Conservation (phyloP, 1,140 invertebrate genomes). For the Drosophila navojoa region DNA sequence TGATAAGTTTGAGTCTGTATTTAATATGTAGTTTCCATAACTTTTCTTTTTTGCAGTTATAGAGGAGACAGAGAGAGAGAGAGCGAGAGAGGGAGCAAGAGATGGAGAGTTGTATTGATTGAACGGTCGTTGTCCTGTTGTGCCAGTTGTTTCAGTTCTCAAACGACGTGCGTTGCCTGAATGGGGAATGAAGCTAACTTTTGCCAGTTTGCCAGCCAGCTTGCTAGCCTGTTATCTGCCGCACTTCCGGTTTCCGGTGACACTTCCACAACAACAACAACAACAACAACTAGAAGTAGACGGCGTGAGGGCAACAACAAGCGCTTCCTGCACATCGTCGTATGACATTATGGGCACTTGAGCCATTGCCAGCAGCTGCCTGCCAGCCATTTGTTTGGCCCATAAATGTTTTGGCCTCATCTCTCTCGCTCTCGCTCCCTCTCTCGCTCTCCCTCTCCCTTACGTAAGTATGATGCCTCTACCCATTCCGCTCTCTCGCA, state of each 20-base stretch:
- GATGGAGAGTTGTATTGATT: neutral
- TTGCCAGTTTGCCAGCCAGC: constrained; percentile 26
- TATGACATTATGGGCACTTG: constrained; percentile 80
- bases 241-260: constrained; percentile 78
- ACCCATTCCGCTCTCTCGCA: constrained; percentile 1
- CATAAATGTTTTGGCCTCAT: constrained; percentile 65
- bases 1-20: no score
- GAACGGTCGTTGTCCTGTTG: constrained; percentile 23
- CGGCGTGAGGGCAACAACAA: constrained; percentile 25
- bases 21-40: no score
- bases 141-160: constrained; percentile 18
- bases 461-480: no score
- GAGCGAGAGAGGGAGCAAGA: no score
- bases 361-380: constrained; percentile 69
- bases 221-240: constrained; percentile 65
- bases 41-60: neutral
- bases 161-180: constrained; percentile 10
- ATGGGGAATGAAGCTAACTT: constrained; percentile 25
- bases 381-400: constrained; percentile 63
- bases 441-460: neutral
- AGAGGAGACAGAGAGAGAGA: neutral
- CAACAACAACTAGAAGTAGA: constrained; percentile 31
- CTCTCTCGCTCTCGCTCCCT: neutral
- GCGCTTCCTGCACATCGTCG: constrained; percentile 73
- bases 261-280: constrained; percentile 58